Conservation (phyloP, 37 sponge, comb jelly and placozoan species). For the Crambe crambe region DNA sequence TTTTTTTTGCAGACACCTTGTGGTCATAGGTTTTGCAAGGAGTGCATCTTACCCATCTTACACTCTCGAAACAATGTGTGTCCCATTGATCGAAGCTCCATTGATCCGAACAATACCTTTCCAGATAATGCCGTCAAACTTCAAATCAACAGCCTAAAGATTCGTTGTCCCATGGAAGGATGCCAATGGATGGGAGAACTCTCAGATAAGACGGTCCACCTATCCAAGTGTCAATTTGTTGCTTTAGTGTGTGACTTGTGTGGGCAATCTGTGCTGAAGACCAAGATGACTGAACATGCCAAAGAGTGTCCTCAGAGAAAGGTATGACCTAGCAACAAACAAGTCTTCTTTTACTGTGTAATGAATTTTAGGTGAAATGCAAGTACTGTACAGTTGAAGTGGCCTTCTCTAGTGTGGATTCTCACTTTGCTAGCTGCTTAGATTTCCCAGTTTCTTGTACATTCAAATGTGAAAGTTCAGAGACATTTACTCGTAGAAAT, state of each 20-base stretch:
- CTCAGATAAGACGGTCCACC: conserved; percentile 29
- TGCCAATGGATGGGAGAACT: conserved; percentile 60
- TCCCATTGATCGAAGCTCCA: conserved; percentile 51
- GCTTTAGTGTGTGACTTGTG: conserved; percentile 31
- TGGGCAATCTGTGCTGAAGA: neutral
- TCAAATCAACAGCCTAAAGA: conserved; percentile 56
- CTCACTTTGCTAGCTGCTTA: conserved; percentile 24
- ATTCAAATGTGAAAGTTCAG: conserved; percentile 6
- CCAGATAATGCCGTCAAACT: conserved; percentile 64
- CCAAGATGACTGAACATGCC: neutral
- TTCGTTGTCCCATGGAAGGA: conserved; percentile 48
- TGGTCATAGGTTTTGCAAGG: conserved; percentile 70
- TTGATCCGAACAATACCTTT: conserved; percentile 42
- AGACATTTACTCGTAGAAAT: conserved; percentile 14
- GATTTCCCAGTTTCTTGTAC: conserved; percentile 26
- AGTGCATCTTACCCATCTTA: conserved; percentile 45
- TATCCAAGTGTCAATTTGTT: conserved; percentile 13
- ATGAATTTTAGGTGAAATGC: conserved; percentile 17
- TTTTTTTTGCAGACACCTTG: conserved; percentile 49
- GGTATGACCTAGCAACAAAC: neutral
- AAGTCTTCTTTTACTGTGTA: neutral
- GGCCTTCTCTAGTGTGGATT: neutral
- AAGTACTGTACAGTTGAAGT: conserved; percentile 29
- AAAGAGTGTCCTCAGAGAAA: conserved; percentile 23
- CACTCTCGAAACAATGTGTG: conserved; percentile 46